Percentiles rank a stretch among this genome's conserved stretches.
These are phyloP conservation scores for Pocillopora meandrina DNA, from an alignment of 92 coral and sea anemone species.

Conservation along the genomic window DNA sequence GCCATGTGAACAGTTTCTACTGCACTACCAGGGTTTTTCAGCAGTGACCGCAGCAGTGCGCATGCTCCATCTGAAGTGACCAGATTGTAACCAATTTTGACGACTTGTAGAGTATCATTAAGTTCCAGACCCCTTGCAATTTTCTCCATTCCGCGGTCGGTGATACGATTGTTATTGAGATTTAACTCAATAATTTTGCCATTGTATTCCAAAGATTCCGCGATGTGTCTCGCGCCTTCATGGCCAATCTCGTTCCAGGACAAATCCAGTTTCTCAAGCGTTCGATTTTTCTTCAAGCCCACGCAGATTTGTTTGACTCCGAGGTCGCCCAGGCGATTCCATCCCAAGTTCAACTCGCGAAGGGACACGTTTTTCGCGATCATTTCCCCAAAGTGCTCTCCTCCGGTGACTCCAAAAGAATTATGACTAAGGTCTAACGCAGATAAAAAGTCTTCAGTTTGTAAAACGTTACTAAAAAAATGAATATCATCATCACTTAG, in stretches of 20 bases:
- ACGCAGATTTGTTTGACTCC: constrained; percentile 64
- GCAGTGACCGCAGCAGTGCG: constrained; percentile 57
- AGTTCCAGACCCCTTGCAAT: constrained; percentile 75
- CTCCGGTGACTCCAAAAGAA: constrained; percentile 58
- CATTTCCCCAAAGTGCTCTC: constrained; percentile 72
- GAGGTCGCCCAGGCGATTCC: constrained; percentile 83
- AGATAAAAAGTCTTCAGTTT: constrained; percentile 67
- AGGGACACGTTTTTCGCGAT: constrained; percentile 59
- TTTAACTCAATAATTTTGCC: constrained; percentile 72
- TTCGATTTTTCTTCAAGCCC: constrained; percentile 61
- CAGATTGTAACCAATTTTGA: constrained; percentile 71
- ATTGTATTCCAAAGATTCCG: constrained; percentile 62
- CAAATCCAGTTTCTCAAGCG: constrained; percentile 65
- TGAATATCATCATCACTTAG: constrained; percentile 71
- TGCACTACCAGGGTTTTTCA: constrained; percentile 56
- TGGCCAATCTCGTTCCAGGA: constrained; percentile 87
- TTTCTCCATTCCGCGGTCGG: constrained; percentile 75
- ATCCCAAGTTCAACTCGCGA: constrained; percentile 68
- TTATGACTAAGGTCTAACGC: constrained; percentile 79
- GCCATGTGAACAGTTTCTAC: constrained; percentile 68
- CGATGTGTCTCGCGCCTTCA: constrained; percentile 61
- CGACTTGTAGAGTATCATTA: constrained; percentile 66
- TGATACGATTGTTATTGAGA: constrained; percentile 79
- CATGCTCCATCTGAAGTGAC: constrained; percentile 77
- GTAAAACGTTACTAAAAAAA: constrained; percentile 67